Conservation (phyloP, 2,797 vertebrate genomes). For the Myotis daubentonii region DNA sequence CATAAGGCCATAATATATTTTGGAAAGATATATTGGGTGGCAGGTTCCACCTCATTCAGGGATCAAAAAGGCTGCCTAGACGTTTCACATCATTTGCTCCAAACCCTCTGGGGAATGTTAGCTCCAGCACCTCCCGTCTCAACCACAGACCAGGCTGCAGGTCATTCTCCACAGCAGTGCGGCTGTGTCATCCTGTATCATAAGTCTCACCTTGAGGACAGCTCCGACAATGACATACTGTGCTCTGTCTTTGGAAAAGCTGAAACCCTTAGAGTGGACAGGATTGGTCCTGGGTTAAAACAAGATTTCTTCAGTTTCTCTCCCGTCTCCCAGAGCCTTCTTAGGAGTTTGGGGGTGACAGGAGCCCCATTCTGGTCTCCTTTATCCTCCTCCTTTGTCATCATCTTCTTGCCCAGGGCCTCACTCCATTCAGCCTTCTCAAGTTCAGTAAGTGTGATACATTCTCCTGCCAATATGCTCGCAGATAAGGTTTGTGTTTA, state of each 20-base stretch:
- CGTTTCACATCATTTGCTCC: background rate
- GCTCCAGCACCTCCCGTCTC: too few species aligned
- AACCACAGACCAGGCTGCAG: accelerated
- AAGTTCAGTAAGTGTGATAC: background rate
- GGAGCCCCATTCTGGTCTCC: too few species aligned
- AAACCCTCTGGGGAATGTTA: background rate
- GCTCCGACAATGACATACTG: background rate
- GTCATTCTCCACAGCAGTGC: too few species aligned
- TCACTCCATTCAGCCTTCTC: background rate
- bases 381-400: background rate
- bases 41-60: background rate
- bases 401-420: background rate
- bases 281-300: background rate
- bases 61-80: background rate
- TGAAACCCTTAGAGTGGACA: background rate
- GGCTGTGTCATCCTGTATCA: too few species aligned
- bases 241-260: background rate
- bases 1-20: background rate
- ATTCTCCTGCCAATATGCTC: background rate
- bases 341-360: accelerated
- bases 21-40: background rate
- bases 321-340: background rate
- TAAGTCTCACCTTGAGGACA: background rate
- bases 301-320: background rate
- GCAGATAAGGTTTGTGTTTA: background rate